Base-by-base conservation (phyloP, 2,888 invertebrate species). In the Eupithecia centaureata region DNA sequence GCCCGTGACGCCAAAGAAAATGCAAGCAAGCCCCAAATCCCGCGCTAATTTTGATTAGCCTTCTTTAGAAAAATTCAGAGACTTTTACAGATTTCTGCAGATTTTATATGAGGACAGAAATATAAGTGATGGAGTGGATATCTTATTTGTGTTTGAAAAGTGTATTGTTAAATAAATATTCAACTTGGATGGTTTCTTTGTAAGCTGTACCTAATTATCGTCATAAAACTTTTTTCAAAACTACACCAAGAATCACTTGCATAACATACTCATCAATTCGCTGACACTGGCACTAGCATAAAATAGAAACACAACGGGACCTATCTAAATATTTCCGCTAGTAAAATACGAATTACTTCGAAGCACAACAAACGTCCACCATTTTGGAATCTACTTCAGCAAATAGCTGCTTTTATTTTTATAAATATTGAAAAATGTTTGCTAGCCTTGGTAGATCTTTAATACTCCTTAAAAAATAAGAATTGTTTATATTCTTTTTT, bases 351-450 rank as follows among this genome's bases (percentile, higher is more conserved):
- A 86, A 82, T 88, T 85, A 87, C 85, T 80, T 76, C 79, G 83
- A 89, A 92, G 91, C 93, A 94, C 93, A 94, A 94, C 93, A 93
- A 94, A 93, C 92, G 92, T 80, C 91, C 88, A 91, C 94, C 94
- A 94, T 94, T 90, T 94, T 94, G 93, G 90, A 92, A 86, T 86
- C 88, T 87, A 86, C 83, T 83, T 81, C 78, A 54, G 52, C 63
- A 54, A 33, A 80, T 33, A 30, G 32, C 12, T 57, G 57, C 57
- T 33, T 32, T 30, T 57, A 30, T 4, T 33, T 22, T 18, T 22
- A 30, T 0, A 22, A 22, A 32, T 32, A 5, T 1, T 33, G 22
- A 57, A 22, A 56, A 56, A 12, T 32, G 4, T n/a, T 30, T 30
- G n/a, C 28, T 5, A 56, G 47, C 12, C 4, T 47, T 47, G 4